Conservation (phyloP, 2,888 invertebrate genomes). For the Autographa gamma region DNA sequence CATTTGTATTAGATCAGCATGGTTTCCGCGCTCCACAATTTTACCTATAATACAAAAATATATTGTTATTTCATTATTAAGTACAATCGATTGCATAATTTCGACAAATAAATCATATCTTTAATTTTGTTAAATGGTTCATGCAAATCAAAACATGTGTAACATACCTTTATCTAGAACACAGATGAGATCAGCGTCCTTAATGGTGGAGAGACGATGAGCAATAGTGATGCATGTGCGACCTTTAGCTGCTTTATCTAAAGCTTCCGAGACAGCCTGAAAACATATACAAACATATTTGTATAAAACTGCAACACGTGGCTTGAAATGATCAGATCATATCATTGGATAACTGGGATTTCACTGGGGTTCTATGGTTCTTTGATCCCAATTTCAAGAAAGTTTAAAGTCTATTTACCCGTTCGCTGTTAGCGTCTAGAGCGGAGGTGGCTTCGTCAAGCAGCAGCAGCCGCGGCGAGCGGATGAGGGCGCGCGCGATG, state of each 20-base stretch:
- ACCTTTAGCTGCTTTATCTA: constrained; percentile 94
- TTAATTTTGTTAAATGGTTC: too few species aligned
- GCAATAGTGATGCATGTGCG: constrained; percentile 96
- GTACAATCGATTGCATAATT: too few species aligned
- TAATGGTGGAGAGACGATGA: constrained; percentile 95
- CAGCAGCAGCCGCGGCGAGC: constrained; percentile 90
- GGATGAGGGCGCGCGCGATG: constrained; percentile 92
- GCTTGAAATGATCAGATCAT: too few species aligned
- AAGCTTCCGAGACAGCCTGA: constrained; percentile 93
- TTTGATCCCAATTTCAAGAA: too few species aligned
- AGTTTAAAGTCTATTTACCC: constrained; percentile 68
- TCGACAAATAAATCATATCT: too few species aligned
- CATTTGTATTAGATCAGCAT: constrained; percentile 90
- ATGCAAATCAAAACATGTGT: neutral
- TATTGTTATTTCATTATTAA: neutral
- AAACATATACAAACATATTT: constrained; percentile 22
- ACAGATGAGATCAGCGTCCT: constrained; percentile 95
- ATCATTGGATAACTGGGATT: too few species aligned
- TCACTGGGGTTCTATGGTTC: too few species aligned
- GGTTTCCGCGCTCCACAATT: constrained; percentile 92
- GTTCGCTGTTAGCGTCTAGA: constrained; percentile 92
- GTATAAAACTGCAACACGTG: too few species aligned
- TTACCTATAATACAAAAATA: constrained; percentile 81
- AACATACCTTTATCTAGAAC: constrained; percentile 92
- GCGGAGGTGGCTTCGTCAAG: constrained; percentile 92